phyloP scores from a whole-genome alignment of 2,113 vertebrate species.

The Athene cunicularia region DNA sequence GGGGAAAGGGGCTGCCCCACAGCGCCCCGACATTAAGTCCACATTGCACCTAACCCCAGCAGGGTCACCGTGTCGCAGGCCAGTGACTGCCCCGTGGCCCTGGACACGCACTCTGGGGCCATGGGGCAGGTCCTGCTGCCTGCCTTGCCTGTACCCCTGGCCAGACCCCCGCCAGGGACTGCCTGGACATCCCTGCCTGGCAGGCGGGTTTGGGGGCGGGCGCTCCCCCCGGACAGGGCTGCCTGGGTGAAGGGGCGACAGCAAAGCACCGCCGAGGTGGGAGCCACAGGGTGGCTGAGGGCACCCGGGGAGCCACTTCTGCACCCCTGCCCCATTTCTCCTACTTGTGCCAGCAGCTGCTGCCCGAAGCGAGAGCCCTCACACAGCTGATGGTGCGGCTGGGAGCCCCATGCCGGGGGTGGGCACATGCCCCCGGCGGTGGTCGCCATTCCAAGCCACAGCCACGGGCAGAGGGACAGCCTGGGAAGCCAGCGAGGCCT shows the following conservation, averaged over 20 bases:
- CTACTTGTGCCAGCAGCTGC: rapidly evolving
- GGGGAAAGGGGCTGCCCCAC: neutral
- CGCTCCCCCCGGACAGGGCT: rapidly evolving
- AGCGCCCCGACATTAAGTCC: neutral
- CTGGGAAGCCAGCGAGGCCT: neutral
- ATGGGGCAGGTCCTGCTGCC: neutral
- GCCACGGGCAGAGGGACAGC: rapidly evolving
- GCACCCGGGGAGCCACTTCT: neutral
- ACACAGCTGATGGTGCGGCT: rapidly evolving
- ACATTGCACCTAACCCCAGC: rapidly evolving
- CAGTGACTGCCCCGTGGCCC: neutral
- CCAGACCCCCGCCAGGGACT: neutral
- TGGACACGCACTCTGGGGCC: neutral
- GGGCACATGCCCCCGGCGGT: rapidly evolving
- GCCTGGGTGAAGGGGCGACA: neutral
- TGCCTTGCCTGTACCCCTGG: neutral
- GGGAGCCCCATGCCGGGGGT: rapidly evolving
- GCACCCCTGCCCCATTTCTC: neutral
- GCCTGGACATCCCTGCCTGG: neutral
- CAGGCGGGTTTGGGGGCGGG: rapidly evolving
- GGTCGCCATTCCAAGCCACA: neutral
- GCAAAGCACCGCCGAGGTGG: rapidly evolving
- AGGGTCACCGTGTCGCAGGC: neutral
- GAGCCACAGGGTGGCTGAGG: neutral
- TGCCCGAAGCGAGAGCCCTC: neutral